phyloP scores from a whole-genome alignment of 2,888 invertebrate genomes.

The Trichopoda pennipes region DNA sequence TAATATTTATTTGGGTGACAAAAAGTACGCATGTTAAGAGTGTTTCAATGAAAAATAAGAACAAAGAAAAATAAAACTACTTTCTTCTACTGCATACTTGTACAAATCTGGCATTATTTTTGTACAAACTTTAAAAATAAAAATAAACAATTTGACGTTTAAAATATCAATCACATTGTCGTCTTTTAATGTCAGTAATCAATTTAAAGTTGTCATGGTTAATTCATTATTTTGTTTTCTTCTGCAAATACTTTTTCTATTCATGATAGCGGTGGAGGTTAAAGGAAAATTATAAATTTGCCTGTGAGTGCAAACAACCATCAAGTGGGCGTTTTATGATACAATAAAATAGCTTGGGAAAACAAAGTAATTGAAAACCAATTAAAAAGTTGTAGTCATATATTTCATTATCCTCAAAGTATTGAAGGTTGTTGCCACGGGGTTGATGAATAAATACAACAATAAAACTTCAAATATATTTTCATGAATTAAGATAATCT shows the following conservation, averaged over 20 bases:
- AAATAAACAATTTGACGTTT: conserved; percentile 8
- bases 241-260: neutral
- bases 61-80: no score
- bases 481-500: conserved; percentile 35
- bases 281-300: neutral
- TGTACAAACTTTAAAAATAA: neutral
- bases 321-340: conserved; percentile 7
- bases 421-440: conserved; percentile 7
- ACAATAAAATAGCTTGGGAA: neutral
- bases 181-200: conserved; percentile 43
- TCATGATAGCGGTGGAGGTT: neutral
- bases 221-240: neutral
- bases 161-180: conserved; percentile 36
- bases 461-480: neutral
- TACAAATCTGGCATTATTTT: conserved; percentile 35
- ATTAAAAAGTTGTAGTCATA: conserved; percentile 28
- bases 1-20: no score
- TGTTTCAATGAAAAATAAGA: no score
- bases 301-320: neutral
- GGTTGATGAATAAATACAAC: neutral
- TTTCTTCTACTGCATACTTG: no score
- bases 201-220: conserved; percentile 45
- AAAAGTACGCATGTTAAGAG: no score
- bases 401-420: conserved; percentile 22
- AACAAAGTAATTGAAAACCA: conserved; percentile 18